phyloP scores from a whole-genome alignment of 2,888 invertebrate species.

The Agonopterix arenella region DNA sequence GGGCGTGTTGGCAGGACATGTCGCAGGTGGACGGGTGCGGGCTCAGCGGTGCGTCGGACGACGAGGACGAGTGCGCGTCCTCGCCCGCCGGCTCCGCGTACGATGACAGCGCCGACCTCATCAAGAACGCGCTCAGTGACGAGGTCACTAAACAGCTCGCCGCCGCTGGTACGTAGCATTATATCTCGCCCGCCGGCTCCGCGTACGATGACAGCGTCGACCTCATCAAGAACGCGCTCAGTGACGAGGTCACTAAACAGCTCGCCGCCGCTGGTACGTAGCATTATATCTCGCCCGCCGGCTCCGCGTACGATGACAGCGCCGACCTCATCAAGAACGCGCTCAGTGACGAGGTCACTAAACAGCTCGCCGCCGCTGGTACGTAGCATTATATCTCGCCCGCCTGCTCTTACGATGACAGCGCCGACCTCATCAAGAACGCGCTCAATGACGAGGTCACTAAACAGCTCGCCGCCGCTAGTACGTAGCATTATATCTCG shows the following conservation, averaged over 20 bases:
- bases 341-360: constrained; percentile 95
- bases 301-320: constrained; percentile 87
- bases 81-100: constrained; percentile 87
- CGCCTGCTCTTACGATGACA: constrained; percentile 88
- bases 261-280: constrained; percentile 93
- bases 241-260: constrained; percentile 97
- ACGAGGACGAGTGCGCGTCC: constrained; percentile 90
- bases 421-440: constrained; percentile 88
- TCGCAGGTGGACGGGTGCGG: constrained; percentile 72
- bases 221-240: constrained; percentile 89
- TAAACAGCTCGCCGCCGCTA: constrained; percentile 96
- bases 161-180: constrained; percentile 91
- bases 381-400: constrained; percentile 81
- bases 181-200: constrained; percentile 87
- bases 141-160: constrained; percentile 97
- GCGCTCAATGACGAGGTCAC: constrained; percentile 96
- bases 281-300: constrained; percentile 87
- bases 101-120: constrained; percentile 89
- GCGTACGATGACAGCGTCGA: constrained; percentile 89
- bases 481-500: no score
- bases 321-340: constrained; percentile 89
- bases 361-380: constrained; percentile 97
- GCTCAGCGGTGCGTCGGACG: constrained; percentile 78
- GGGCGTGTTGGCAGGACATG: constrained; percentile 45
- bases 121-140: constrained; percentile 91